Percentiles rank a stretch among this genome's conserved stretches.
phyloP scores from a whole-genome alignment of 2,113 vertebrate genomes.

The Marmota flaviventris region DNA sequence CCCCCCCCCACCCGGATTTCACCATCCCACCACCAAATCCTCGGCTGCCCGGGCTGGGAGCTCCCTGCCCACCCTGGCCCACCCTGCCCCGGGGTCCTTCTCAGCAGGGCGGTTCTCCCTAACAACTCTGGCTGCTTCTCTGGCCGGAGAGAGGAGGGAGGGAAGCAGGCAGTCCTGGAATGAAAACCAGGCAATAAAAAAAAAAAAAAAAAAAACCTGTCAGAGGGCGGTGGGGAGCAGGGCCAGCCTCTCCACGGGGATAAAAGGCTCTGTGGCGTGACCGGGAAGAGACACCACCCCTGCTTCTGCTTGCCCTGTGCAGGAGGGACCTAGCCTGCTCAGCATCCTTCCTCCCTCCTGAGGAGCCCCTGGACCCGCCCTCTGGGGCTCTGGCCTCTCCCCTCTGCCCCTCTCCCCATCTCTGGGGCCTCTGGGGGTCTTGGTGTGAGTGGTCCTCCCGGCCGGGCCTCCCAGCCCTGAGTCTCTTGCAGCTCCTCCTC shows the following conservation, averaged over 20 bases:
- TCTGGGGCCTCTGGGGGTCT: neutral
- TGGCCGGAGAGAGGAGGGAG: constrained; percentile 44
- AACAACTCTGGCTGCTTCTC: constrained; percentile 41
- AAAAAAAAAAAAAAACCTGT: neutral
- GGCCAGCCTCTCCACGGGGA: constrained; percentile 51
- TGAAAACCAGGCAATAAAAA: constrained; percentile 58
- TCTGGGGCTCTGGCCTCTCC: neutral
- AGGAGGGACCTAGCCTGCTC: neutral
- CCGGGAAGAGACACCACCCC: neutral
- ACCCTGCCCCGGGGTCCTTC: neutral
- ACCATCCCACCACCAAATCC: neutral
- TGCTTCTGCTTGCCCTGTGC: neutral
- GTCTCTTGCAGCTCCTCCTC: neutral
- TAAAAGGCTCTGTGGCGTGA: constrained; percentile 66
- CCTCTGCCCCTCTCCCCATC: neutral
- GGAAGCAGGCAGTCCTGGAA: constrained; percentile 28
- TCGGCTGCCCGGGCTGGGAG: neutral
- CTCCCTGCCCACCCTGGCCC: neutral
- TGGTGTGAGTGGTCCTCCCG: neutral
- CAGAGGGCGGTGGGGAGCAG: constrained; percentile 36
- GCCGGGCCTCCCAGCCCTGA: neutral
- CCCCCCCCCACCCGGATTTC: neutral
- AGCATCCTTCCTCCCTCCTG: neutral
- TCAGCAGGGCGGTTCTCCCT: neutral
- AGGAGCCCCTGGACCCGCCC: neutral